A percentile compares a stretch with the other conserved stretches of the same genome.
phyloP scores from a whole-genome alignment of 2,888 invertebrate species.

The Cheilosia scutellata region DNA sequence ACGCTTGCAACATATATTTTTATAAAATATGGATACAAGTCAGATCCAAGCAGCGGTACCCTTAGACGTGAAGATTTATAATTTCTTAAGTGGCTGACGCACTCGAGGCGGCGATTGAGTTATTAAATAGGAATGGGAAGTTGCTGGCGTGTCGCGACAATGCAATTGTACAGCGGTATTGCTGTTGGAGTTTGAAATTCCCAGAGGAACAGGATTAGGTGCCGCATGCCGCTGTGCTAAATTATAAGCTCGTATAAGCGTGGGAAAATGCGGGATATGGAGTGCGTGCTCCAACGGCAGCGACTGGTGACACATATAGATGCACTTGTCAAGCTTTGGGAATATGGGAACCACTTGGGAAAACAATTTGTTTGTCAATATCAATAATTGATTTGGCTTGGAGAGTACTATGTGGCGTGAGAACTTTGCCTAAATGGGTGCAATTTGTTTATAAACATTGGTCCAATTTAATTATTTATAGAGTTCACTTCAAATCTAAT shows the following conservation, averaged over 20 bases:
- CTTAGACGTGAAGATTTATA: slow-evolving; percentile 63
- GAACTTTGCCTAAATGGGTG: background rate
- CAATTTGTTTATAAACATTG: too few species aligned
- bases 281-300: too few species aligned
- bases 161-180: slow-evolving; percentile 36
- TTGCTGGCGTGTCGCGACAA: slow-evolving; percentile 37
- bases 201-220: slow-evolving; percentile 16
- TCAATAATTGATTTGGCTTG: slow-evolving; percentile 2
- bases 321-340: slow-evolving; percentile 42
- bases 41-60: slow-evolving; percentile 56
- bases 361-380: background rate
- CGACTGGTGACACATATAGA: slow-evolving; percentile 29
- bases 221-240: slow-evolving; percentile 16
- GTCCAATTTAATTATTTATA: too few species aligned
- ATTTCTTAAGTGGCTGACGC: slow-evolving; percentile 73
- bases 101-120: slow-evolving; percentile 67
- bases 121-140: slow-evolving; percentile 72
- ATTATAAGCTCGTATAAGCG: slow-evolving; percentile 25
- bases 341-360: slow-evolving; percentile 18
- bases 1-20: slow-evolving; percentile 40
- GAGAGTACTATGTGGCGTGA: background rate
- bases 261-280: slow-evolving; percentile 20
- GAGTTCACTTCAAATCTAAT: too few species aligned
- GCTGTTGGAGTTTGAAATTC: slow-evolving; percentile 19
- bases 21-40: slow-evolving; percentile 68